These are phyloP conservation scores for Euphysa ruthae DNA, from an alignment of 30 jellyfish, hydroid and myxozoan genomes.

Conservation along the genomic window DNA sequence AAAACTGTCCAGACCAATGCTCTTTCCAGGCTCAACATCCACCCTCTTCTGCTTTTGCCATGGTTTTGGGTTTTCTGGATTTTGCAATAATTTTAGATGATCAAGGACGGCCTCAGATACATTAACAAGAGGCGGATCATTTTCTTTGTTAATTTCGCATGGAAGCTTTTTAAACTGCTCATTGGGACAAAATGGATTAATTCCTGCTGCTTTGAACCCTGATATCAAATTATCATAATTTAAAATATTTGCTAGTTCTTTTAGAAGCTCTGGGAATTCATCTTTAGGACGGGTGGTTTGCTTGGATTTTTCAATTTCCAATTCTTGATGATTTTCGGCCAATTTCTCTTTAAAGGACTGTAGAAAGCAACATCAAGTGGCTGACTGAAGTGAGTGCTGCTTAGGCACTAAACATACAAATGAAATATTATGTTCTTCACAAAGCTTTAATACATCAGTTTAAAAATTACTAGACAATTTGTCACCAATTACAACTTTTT, in stretches of 20 bases:
- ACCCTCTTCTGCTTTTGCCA: no score
- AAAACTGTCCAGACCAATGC: neutral
- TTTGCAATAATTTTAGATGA: slow-evolving; percentile 4
- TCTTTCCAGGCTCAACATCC: slow-evolving; percentile 30
- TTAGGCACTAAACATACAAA: slow-evolving; percentile 12
- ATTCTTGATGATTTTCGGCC: slow-evolving; percentile 12
- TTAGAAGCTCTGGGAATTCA: slow-evolving; percentile 5
- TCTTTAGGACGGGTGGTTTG: slow-evolving; percentile 11
- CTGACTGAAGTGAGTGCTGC: slow-evolving; percentile 9
- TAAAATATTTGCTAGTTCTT: neutral
- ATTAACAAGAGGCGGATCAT: slow-evolving; percentile 4
- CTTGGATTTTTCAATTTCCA: neutral
- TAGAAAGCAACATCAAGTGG: slow-evolving; percentile 31
- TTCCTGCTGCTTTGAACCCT: slow-evolving; percentile 23
- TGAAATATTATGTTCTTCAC: slow-evolving; percentile 5
- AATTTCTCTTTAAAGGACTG: slow-evolving; percentile 10
- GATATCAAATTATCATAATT: neutral
- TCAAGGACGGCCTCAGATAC: neutral
- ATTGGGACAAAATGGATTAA: neutral
- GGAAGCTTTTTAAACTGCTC: slow-evolving; percentile 1
- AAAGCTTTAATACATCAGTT: neutral
- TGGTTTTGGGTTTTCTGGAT: slow-evolving; percentile 17
- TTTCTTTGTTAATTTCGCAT: slow-evolving; percentile 9
- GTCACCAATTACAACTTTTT: slow-evolving; percentile 27
- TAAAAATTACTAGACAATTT: neutral